Conservation (phyloP, 2,113 vertebrate genomes). For the rabbit (Oryctolagus cuniculus) region DNA sequence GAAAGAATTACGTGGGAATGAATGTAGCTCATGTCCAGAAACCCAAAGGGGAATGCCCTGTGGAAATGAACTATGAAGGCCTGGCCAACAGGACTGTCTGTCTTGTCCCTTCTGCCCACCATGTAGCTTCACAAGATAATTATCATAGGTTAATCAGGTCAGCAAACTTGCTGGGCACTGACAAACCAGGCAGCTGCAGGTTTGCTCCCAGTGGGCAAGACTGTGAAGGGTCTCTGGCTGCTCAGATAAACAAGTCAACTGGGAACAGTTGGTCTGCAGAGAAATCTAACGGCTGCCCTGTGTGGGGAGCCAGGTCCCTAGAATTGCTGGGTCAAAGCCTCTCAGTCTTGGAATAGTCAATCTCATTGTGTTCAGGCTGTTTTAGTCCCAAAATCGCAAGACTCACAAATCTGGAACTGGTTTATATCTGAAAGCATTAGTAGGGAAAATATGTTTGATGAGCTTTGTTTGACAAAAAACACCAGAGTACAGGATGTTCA, state of each 20-base stretch:
- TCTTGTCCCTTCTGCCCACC: conserved; percentile 57
- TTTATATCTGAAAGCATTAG: conserved; percentile 31
- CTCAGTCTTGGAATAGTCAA: not conserved
- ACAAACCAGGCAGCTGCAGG: conserved; percentile 66
- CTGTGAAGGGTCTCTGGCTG: conserved; percentile 37
- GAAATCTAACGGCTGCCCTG: not conserved
- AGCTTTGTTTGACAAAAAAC: conserved; percentile 36
- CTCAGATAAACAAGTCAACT: conserved; percentile 55
- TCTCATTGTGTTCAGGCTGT: not conserved
- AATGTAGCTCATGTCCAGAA: conserved; percentile 66
- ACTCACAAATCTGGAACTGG: not conserved
- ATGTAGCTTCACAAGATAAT: conserved; percentile 71
- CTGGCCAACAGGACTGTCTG: conserved; percentile 63
- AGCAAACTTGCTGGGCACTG: conserved; percentile 74
- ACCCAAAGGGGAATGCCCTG: conserved; percentile 61
- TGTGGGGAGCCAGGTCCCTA: not conserved
- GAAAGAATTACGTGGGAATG: conserved; percentile 54
- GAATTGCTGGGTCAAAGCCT: not conserved
- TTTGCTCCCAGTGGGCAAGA: conserved; percentile 63
- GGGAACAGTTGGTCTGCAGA: conserved; percentile 29
- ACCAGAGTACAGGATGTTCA: not conserved
- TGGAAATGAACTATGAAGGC: conserved; percentile 69
- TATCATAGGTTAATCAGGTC: conserved; percentile 81
- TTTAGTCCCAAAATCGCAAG: not conserved
- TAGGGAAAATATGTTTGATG: not conserved